Evolutionary conservation across 2,113 vertebrate genomes (phyloP), one percentile per base, ranked within the genome.

Genomic region (Cricetomys ansorgei): DNA sequence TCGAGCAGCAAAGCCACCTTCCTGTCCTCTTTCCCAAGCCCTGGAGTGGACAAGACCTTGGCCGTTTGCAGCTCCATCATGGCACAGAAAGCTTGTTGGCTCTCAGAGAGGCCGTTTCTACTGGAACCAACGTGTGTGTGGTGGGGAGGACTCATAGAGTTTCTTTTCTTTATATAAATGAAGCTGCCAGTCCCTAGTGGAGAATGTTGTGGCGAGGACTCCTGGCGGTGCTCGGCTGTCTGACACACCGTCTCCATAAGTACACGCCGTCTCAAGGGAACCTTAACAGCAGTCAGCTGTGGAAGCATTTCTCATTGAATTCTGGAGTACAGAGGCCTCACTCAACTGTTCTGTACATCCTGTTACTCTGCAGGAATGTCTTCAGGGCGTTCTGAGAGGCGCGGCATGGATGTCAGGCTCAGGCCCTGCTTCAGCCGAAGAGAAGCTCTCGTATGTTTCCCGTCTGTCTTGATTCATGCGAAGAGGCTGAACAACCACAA

Each of bases 401-500:
- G 6, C 29, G 25, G 64, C 40, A 72, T 76, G 9, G 70, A 65
- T 50, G 69, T 81, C 3, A 73, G 59, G 29, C 25, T 79, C 17
- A 59, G 13, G 55, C 15, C 25, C 55, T 97, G 57, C 80, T 79
- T 88, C 15, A 79, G 0, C n/a, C 65, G 79, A 40, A 84, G 50
- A 94, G 81, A 89, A 69, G 43, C 9, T 92, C 81, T 84, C 85
- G 31, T 73, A 29, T 91, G 48, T 53, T 21, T 91, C 62, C 34
- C 40, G 43, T 70, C 37, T 91, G 90, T 89, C 81, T 93, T 31
- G 27, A 92, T 91, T 92, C 29, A 86, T 76, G 85, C 89, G 85
- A 86, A 65, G 87, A 96, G 55, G 2, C n/a, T 96, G 55, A 76
- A 87, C 73, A 89, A 89, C 53, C 86, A 92, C 92, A 88, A n/a